Conservation (phyloP, 2,888 invertebrate genomes). For the Tipula vernalis region DNA sequence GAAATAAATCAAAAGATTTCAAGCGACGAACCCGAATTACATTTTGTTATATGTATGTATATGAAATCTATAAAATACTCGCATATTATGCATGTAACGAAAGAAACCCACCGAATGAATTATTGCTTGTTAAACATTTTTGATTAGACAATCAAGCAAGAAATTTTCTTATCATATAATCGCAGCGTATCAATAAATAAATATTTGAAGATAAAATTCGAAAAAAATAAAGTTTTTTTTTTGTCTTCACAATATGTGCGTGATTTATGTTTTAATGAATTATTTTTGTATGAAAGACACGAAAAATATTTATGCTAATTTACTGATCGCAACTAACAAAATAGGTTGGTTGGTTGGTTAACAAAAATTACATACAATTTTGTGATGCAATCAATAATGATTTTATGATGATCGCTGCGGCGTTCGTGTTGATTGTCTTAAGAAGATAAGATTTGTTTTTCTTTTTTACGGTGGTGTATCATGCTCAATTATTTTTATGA, state of each 20-base stretch:
- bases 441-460: neutral
- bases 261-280: neutral
- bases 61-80: neutral
- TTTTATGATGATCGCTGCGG: neutral
- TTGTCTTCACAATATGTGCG: neutral
- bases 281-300: neutral
- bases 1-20: neutral
- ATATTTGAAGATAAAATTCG: neutral
- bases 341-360: neutral
- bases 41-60: neutral
- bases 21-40: neutral
- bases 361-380: neutral
- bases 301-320: neutral
- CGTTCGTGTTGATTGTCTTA: neutral
- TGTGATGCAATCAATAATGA: neutral
- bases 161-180: neutral
- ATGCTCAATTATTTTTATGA: neutral
- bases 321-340: neutral
- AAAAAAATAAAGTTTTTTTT: neutral
- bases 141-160: neutral
- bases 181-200: neutral
- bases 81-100: neutral
- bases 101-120: neutral
- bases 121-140: neutral
- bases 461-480: neutral